These are phyloP conservation scores for Sepiola atlantica DNA, from an alignment of 2,888 invertebrate genomes.

Conservation along the genomic window DNA sequence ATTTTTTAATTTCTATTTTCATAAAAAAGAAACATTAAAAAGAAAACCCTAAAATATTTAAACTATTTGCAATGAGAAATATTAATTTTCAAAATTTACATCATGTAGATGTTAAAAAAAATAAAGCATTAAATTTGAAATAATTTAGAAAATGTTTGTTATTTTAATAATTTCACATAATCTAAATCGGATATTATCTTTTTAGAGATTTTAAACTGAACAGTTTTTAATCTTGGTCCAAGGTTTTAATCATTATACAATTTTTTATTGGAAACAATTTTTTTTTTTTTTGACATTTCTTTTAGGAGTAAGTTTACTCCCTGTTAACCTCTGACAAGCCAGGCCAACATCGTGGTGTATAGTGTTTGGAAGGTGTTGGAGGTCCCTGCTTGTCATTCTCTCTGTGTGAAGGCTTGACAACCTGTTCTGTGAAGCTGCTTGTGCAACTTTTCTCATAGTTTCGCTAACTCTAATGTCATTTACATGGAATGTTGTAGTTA, in stretches of 20 bases:
- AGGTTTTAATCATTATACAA: neutral
- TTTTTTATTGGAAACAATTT: neutral
- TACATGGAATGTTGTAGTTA: neutral
- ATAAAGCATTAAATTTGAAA: too few species aligned
- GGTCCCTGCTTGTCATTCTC: neutral
- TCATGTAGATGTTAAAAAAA: too few species aligned
- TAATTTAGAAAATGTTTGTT: too few species aligned
- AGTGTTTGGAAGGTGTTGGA: neutral
- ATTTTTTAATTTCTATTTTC: neutral
- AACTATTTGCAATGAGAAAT: too few species aligned
- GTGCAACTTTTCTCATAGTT: constrained; percentile 39
- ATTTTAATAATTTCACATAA: too few species aligned
- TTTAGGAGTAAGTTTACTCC: constrained; percentile 12
- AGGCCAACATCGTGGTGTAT: neutral
- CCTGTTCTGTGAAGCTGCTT: constrained; percentile 32
- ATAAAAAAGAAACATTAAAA: neutral
- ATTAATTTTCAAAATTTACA: too few species aligned
- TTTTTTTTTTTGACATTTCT: neutral
- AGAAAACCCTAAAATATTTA: neutral
- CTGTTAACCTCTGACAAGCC: neutral
- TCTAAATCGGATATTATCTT: neutral
- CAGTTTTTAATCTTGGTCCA: neutral
- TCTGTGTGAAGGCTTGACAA: neutral
- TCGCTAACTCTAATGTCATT: constrained; percentile 37
- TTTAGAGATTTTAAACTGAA: neutral